phyloP scores from a whole-genome alignment of 30 jellyfish, hydroid and myxozoan species.

The Rhopilema esculentum region DNA sequence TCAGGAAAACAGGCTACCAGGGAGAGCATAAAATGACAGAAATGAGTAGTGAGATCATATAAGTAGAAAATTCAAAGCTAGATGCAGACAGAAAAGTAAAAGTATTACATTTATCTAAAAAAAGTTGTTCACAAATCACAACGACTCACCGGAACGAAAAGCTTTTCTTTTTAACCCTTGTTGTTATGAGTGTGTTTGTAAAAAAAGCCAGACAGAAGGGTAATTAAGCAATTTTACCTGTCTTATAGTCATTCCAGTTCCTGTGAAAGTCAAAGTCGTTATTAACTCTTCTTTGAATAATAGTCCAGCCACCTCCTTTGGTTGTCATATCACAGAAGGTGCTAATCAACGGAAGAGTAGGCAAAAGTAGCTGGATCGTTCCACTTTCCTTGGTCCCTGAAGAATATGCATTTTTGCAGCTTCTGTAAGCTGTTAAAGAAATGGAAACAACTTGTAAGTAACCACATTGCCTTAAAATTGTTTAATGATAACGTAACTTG shows the following conservation, averaged over 20 bases:
- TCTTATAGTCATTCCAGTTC: slow-evolving; percentile 21
- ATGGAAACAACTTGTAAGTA: background rate
- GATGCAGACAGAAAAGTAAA: no score
- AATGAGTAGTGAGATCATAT: no score
- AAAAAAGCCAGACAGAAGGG: no score
- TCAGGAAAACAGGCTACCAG: no score
- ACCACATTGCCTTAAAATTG: background rate
- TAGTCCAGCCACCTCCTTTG: slow-evolving; percentile 36
- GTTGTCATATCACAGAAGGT: slow-evolving; percentile 36
- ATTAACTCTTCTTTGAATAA: slow-evolving; percentile 24
- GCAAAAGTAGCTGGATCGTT: background rate
- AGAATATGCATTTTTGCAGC: slow-evolving; percentile 40
- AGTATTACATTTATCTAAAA: no score
- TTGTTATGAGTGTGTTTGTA: no score
- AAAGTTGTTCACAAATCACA: no score
- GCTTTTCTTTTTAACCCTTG: no score
- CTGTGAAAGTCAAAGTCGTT: slow-evolving; percentile 10
- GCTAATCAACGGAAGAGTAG: background rate
- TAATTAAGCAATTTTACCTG: background rate
- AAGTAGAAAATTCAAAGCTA: no score
- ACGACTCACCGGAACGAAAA: no score
- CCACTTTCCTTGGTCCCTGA: slow-evolving; percentile 22
- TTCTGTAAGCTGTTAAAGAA: slow-evolving; percentile 1
- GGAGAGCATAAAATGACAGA: no score
- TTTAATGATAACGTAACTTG: background rate